A percentile compares a stretch with the other conserved stretches of the same genome.
phyloP scores from a whole-genome alignment of 2,888 invertebrate genomes.

The Seladonia tumulorum region DNA sequence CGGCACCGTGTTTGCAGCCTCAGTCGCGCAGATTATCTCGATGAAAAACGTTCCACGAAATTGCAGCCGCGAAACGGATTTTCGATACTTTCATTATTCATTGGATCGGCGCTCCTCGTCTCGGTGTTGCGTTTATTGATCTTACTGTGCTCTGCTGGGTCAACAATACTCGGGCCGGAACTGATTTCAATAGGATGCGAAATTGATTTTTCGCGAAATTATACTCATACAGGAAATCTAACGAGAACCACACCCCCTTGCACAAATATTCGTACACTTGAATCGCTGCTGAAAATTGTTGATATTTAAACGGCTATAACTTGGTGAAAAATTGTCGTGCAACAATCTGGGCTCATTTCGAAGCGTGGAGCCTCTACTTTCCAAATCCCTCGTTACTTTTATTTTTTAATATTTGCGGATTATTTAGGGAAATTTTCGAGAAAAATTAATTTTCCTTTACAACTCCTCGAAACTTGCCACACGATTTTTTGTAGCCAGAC shows the following conservation, averaged over 20 bases:
- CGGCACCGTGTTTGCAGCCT: conserved; percentile 7
- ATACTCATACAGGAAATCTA: not conserved
- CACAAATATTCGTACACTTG: not conserved
- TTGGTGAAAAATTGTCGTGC: not conserved
- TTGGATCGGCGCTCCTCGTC: not conserved
- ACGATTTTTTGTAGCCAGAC: not conserved
- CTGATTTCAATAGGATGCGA: not conserved
- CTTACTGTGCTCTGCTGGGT: not conserved
- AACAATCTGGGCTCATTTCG: not conserved
- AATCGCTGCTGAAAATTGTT: not conserved
- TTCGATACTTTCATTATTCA: not conserved
- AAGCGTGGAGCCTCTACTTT: not conserved
- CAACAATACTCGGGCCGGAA: not conserved
- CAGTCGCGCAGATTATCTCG: conserved; percentile 31
- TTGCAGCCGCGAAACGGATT: not conserved
- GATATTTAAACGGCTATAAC: not conserved
- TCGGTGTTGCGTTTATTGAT: not conserved
- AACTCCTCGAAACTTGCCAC: not conserved
- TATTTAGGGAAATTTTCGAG: not conserved
- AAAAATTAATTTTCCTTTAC: not conserved
- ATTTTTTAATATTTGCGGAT: too few relatives aligned
- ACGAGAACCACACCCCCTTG: not conserved
- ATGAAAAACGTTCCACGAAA: conserved; percentile 4
- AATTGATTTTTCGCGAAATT: not conserved
- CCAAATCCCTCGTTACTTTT: not conserved